A percentile compares a stretch with the other conserved stretches of the same genome.
These are phyloP conservation scores for Perca flavescens DNA, from an alignment of 2,113 vertebrate genomes.

Conservation along the genomic window DNA sequence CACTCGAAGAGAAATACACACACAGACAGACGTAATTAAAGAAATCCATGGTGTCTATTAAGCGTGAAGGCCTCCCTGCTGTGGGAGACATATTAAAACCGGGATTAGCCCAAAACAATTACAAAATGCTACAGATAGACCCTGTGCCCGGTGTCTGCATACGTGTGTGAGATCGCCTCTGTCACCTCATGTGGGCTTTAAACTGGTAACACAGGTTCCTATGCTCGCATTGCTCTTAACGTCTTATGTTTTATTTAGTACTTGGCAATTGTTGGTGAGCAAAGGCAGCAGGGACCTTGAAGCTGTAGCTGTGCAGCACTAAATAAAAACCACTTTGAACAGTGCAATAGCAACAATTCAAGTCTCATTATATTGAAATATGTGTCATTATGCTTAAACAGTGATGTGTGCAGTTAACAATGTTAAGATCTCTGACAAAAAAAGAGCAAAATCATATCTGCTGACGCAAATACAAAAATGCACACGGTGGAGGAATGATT, in stretches of 20 bases:
- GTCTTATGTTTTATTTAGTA: conserved; percentile 70
- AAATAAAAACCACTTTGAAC: conserved; percentile 73
- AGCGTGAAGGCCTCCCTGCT: conserved; percentile 67
- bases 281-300: conserved; percentile 64
- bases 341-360: conserved; percentile 60
- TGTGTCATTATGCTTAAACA: conserved; percentile 57
- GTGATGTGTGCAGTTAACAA: conserved; percentile 55
- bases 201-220: conserved; percentile 50
- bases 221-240: conserved; percentile 60
- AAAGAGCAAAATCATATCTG: conserved; percentile 50
- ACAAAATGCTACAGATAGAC: conserved; percentile 69
- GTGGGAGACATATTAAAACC: conserved; percentile 79
- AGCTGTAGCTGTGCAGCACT: conserved; percentile 47
- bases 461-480: conserved; percentile 53
- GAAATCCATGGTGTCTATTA: conserved; percentile 73
- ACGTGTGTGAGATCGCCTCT: conserved; percentile 27
- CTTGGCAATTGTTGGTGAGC: conserved; percentile 62
- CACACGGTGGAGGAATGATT: conserved; percentile 33
- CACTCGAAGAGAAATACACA: background rate
- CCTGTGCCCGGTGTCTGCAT: background rate
- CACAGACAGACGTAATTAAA: conserved; percentile 70
- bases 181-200: conserved; percentile 50
- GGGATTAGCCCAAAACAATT: conserved; percentile 79
- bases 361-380: conserved; percentile 65
- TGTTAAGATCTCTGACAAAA: conserved; percentile 52